Evolutionary conservation across 2,888 invertebrate species (phyloP), one percentile per base, ranked within the genome.

Genomic region (Apotomis turbidana): DNA sequence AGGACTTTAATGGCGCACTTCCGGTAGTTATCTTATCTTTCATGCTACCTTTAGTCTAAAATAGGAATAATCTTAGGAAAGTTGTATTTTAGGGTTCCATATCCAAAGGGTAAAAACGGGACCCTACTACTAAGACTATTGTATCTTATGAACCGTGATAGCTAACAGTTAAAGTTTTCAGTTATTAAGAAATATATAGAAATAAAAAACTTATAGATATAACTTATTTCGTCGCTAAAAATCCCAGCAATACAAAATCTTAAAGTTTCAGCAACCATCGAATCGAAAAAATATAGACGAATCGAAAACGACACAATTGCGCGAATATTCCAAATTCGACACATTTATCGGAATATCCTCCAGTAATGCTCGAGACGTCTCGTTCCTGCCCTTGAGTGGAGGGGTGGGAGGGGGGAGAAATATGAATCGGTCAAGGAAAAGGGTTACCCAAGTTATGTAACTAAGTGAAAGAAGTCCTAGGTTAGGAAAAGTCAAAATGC

Each of bases 11-110:
- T 44, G 55, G 55, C 15, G 4, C 41, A 44, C 44, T 64, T 64
- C 64, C 64, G 12, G 64, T 44, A 64, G 54, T 55, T 64, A 64
- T 64, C 44, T 64, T 15, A 5, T 54, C 13, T 52, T 63, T 63
- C 51, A 63, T 63, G 52, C 41, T 54, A 63, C 44, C 59, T 44
- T 58, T 58, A 0, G 3, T n/a, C 38, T 59, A 13, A 60, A 60
- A 60, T 60, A 44, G 44, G 44, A 13, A 8, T 3, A 49, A 8
- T 8, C 10, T 8, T 6, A 8, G 49, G 6, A 9, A 49, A 49
- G 5, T 49, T 10, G 9, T 49, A 2, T 49, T 1, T 49, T 27
- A 27, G 27, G 27, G 27, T 27, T 27, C 27, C 27, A 27, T 27
- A 27, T 27, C 27, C 2, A 27, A 27, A 27, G 27, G 27, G 27